Conservation (phyloP, 2,797 vertebrate species). For the Molothrus aeneus region DNA sequence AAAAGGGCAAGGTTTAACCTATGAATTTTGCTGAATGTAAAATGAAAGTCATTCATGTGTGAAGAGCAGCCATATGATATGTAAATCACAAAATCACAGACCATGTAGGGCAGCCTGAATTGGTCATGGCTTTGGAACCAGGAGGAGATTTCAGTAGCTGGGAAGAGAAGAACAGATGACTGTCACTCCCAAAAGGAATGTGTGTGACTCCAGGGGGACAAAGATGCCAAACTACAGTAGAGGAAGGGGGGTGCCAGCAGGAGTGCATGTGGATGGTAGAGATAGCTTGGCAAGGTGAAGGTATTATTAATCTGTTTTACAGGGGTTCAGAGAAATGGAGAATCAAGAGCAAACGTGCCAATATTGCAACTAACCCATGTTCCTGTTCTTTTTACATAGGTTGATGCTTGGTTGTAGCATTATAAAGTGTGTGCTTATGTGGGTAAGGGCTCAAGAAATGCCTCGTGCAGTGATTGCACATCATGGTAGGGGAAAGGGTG, state of each 20-base stretch:
- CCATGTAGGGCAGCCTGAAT: background rate
- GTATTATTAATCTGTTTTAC: background rate
- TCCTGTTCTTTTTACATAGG: background rate
- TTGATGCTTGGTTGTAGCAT: background rate
- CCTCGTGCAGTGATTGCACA: background rate
- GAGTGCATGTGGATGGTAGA: background rate
- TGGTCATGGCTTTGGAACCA: background rate
- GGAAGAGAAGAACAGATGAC: background rate
- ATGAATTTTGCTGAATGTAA: background rate
- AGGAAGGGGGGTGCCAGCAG: background rate
- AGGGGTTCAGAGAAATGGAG: background rate
- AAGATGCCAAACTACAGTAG: background rate
- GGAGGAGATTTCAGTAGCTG: background rate
- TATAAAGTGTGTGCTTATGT: background rate
- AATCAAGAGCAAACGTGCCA: background rate
- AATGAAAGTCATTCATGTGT: background rate
- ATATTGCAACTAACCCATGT: background rate
- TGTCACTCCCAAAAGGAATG: background rate
- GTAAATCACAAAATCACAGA: conserved; percentile 29
- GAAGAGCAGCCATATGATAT: background rate
- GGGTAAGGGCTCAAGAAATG: background rate
- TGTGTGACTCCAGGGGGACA: background rate
- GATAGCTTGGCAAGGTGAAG: background rate
- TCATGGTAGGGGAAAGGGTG: background rate
- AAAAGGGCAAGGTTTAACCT: background rate